A percentile compares a stretch with the other conserved stretches of the same genome.
phyloP scores from a whole-genome alignment of 2,797 vertebrate species.

The Mastacembelus armatus region DNA sequence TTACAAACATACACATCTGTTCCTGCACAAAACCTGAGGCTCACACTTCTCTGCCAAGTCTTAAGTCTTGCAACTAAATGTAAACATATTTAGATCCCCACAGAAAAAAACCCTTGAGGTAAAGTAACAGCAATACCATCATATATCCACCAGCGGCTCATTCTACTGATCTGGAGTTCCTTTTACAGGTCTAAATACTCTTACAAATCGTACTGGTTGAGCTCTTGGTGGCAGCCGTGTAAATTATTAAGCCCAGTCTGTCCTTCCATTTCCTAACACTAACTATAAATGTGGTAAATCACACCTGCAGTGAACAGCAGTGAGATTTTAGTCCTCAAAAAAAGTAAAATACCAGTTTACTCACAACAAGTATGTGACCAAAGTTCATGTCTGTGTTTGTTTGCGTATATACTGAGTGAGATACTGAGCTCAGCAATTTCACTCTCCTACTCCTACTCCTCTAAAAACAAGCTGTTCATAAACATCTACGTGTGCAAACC shows the following conservation, averaged over 20 bases:
- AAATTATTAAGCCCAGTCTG: slow-evolving; percentile 46
- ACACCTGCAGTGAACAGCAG: slow-evolving; percentile 3
- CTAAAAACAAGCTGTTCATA: background rate
- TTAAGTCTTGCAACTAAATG: slow-evolving; percentile 45
- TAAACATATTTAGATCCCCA: slow-evolving; percentile 59
- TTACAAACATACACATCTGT: slow-evolving; percentile 35
- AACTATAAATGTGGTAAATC: slow-evolving; percentile 30
- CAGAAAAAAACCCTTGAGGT: slow-evolving; percentile 53
- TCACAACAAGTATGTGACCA: background rate
- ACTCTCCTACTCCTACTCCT: background rate
- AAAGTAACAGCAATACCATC: slow-evolving; percentile 67
- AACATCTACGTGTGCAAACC: background rate
- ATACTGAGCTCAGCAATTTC: background rate
- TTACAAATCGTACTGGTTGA: slow-evolving; percentile 41
- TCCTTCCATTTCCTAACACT: slow-evolving; percentile 22
- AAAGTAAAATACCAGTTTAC: too few relatives aligned
- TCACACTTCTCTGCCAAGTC: slow-evolving; percentile 59
- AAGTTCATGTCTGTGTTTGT: background rate
- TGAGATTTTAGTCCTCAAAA: slow-evolving; percentile 21
- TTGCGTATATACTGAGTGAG: too few relatives aligned
- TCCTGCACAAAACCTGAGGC: slow-evolving; percentile 51
- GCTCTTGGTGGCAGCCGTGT: slow-evolving; percentile 33
- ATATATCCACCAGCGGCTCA: slow-evolving; percentile 45
- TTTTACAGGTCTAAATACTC: slow-evolving; percentile 56
- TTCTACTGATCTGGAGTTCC: slow-evolving; percentile 48